Percentiles rank a stretch among this genome's conserved stretches.
These are phyloP conservation scores for Drosophila tsacasi DNA, from an alignment of 1,140 invertebrate genomes.

Conservation along the genomic window DNA sequence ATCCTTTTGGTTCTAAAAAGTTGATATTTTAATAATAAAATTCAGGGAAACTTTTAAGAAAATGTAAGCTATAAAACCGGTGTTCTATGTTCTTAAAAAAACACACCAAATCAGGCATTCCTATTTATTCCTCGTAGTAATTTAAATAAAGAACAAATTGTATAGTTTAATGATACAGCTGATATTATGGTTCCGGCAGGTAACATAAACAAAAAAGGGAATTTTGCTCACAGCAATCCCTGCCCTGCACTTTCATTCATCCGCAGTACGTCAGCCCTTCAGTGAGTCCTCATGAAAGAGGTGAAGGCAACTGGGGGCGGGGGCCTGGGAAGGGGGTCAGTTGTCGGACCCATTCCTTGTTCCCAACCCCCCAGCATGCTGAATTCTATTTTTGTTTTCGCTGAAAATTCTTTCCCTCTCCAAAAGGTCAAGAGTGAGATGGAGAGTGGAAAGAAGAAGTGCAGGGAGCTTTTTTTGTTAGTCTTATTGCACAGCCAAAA, in stretches of 20 bases:
- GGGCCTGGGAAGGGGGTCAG: slow-evolving; percentile 24
- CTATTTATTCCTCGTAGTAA: background rate
- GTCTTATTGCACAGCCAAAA: background rate
- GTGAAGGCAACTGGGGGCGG: background rate
- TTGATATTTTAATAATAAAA: background rate
- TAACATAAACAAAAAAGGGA: background rate
- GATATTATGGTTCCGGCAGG: background rate
- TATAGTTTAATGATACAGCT: background rate
- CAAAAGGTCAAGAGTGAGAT: slow-evolving; percentile 51
- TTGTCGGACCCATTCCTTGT: slow-evolving; percentile 7
- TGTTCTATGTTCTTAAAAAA: too few species aligned
- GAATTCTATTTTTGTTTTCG: slow-evolving; percentile 48
- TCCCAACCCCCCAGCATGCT: background rate
- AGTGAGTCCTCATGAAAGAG: slow-evolving; percentile 5
- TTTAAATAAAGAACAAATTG: background rate
- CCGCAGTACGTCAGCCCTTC: slow-evolving; percentile 4
- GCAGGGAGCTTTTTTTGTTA: slow-evolving; percentile 10
- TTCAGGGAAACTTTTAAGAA: too few species aligned
- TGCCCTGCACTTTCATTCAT: slow-evolving; percentile 15
- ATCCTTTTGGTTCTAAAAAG: background rate
- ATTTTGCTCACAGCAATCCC: background rate
- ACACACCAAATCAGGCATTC: too few species aligned
- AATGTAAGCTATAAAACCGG: too few species aligned
- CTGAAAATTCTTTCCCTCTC: slow-evolving; percentile 14
- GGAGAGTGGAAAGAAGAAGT: background rate